These are phyloP conservation scores for Drosophila sproati DNA, from an alignment of 1,140 invertebrate genomes.

Conservation along the genomic window DNA sequence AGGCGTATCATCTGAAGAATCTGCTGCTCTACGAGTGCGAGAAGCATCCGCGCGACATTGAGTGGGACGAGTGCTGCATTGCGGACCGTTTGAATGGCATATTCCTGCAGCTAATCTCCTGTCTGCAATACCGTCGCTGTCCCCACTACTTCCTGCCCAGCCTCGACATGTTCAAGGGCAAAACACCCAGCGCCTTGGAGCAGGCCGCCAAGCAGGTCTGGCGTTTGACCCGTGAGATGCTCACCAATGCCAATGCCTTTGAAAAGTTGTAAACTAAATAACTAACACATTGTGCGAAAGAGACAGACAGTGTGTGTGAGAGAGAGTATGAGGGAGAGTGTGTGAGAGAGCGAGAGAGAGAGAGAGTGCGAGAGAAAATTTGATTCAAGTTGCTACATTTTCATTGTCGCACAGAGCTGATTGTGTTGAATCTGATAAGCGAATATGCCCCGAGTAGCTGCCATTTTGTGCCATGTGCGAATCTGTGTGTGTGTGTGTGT, in stretches of 20 bases:
- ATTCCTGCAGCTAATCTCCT: constrained; percentile 96
- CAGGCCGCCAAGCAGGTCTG: constrained; percentile 96
- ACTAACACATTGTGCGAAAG: not conserved
- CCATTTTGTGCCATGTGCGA: constrained; percentile 61
- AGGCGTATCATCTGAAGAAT: constrained; percentile 95
- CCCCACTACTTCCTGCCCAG: constrained; percentile 96
- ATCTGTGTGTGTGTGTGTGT: not conserved
- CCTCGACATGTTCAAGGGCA: constrained; percentile 95
- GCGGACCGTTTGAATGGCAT: constrained; percentile 97
- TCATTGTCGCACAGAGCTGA: constrained; percentile 48
- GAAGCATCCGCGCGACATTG: constrained; percentile 95
- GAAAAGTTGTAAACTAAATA: constrained; percentile 90
- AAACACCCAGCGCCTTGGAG: constrained; percentile 93
- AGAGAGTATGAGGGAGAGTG: not conserved
- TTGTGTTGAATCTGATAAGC: constrained; percentile 50
- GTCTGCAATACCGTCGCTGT: constrained; percentile 96
- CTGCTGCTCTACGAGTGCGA: constrained; percentile 97
- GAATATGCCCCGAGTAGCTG: constrained; percentile 29
- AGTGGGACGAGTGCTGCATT: constrained; percentile 96
- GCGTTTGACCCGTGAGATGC: constrained; percentile 94
- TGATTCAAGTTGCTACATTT: constrained; percentile 61
- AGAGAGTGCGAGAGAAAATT: not conserved
- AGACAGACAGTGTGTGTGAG: constrained; percentile 45
- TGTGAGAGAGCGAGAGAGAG: not conserved
- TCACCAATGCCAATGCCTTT: constrained; percentile 95